Conservation (phyloP, 2,888 invertebrate species). For the Troides oblongomaculatus region DNA sequence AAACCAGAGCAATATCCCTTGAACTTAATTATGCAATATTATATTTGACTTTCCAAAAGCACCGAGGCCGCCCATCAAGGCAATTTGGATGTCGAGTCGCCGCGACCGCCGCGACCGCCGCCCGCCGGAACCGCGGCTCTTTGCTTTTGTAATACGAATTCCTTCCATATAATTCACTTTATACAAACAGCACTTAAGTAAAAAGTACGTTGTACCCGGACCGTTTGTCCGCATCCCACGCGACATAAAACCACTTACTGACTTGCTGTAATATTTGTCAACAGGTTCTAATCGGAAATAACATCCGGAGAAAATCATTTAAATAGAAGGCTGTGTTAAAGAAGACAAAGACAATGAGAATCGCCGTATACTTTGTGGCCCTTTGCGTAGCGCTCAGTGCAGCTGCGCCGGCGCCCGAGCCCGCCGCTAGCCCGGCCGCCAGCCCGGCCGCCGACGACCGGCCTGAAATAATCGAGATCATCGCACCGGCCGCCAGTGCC, state of each 20-base stretch:
- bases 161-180: too few relatives aligned
- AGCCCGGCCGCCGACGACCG: conserved; percentile 52
- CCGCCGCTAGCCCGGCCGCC: conserved; percentile 43
- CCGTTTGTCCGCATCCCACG: background rate
- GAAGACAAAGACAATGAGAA: conserved; percentile 47
- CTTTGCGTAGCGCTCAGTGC: conserved; percentile 45
- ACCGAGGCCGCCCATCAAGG: conserved; percentile 16
- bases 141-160: too few relatives aligned
- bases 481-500: conserved; percentile 72
- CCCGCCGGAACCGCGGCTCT: too few relatives aligned
- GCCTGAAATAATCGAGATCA: conserved; percentile 76
- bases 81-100: too few relatives aligned
- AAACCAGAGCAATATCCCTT: conserved; percentile 9
- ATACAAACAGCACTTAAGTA: too few relatives aligned
- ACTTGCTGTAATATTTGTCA: background rate
- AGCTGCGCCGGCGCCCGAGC: conserved; percentile 47
- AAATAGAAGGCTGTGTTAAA: background rate
- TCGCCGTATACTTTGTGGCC: conserved; percentile 46
- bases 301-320: conserved; percentile 9
- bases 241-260: background rate
- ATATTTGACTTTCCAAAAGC: conserved; percentile 23
- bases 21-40: conserved; percentile 14
- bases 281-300: conserved; percentile 19
- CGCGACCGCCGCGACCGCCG: too few relatives aligned
- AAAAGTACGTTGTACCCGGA: too few relatives aligned